Percentiles rank a stretch among this genome's conserved stretches.
Conservation (phyloP, 2,888 invertebrate genomes). For the Hesperia comma region DNA sequence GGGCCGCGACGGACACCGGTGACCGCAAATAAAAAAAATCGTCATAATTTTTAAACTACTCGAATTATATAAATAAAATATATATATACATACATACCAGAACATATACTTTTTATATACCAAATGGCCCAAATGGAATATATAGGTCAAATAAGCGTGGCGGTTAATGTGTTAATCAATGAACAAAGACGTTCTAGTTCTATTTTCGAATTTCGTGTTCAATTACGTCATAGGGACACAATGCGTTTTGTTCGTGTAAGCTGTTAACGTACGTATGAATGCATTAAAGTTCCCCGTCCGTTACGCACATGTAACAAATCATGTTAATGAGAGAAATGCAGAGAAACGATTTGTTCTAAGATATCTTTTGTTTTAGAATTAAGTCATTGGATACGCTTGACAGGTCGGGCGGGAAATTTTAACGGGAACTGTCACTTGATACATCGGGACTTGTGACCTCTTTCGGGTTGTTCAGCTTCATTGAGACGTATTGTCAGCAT, state of each 20-base stretch:
- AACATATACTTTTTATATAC: too few relatives aligned
- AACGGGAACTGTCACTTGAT: conserved; percentile 30
- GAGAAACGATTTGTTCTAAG: conserved; percentile 29
- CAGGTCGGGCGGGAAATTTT: conserved; percentile 25
- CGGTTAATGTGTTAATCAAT: too few relatives aligned
- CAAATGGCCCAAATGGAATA: too few relatives aligned
- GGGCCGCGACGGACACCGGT: too few relatives aligned
- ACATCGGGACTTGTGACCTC: conserved; percentile 22
- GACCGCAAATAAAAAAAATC: too few relatives aligned
- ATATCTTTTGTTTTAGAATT: conserved; percentile 29
- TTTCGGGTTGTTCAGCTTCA: conserved; percentile 11
- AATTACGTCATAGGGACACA: conserved; percentile 68
- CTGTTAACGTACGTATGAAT: conserved; percentile 57
- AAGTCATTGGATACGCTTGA: conserved; percentile 31
- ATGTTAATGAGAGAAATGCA: conserved; percentile 42
- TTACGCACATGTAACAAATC: conserved; percentile 55
- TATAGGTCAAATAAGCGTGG: too few relatives aligned
- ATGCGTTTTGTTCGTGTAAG: conserved; percentile 62
- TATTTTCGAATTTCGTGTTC: conserved; percentile 69
- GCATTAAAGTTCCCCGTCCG: conserved; percentile 55
- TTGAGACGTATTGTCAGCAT: conserved; percentile 6
- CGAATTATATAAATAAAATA: too few relatives aligned
- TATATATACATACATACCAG: too few relatives aligned
- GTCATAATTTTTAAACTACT: too few relatives aligned
- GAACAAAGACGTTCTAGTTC: conserved; percentile 69